Percentiles rank a stretch among this genome's conserved stretches.
phyloP scores from a whole-genome alignment of 2,797 vertebrate species.

The Onychomys arenicola region DNA sequence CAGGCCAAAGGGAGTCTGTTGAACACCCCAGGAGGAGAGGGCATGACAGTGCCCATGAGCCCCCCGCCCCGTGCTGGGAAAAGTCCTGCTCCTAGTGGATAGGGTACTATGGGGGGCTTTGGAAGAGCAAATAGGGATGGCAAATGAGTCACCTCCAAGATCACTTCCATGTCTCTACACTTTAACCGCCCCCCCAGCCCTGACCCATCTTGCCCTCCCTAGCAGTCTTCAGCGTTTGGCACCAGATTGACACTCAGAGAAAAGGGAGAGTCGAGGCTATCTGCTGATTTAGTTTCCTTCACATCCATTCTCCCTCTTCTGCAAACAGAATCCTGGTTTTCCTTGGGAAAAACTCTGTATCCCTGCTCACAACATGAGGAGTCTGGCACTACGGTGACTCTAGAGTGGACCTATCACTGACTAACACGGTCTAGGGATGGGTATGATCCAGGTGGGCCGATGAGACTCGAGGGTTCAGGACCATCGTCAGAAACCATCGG shows the following conservation, averaged over 20 bases:
- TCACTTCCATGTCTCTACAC: conserved; percentile 9
- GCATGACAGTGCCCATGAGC: too few species aligned
- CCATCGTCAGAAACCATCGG: background rate
- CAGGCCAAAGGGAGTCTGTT: background rate
- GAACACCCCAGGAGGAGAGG: background rate
- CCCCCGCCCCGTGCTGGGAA: too few species aligned
- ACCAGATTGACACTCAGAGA: background rate
- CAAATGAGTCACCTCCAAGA: background rate
- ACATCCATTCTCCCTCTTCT: background rate
- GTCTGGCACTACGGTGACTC: background rate
- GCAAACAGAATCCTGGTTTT: background rate
- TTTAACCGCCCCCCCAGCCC: background rate
- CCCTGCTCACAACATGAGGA: background rate
- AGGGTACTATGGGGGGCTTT: background rate
- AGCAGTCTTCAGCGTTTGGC: background rate
- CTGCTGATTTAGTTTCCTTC: background rate
- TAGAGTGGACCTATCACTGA: background rate
- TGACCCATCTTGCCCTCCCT: background rate
- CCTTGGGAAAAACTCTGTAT: background rate
- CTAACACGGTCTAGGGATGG: background rate
- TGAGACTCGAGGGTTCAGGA: background rate
- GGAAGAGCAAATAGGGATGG: background rate
- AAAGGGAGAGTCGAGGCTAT: background rate
- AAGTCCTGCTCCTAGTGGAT: background rate
- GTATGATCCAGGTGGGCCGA: background rate